Conservation (phyloP, 2,888 invertebrate species). For the Metellina segmentata region DNA sequence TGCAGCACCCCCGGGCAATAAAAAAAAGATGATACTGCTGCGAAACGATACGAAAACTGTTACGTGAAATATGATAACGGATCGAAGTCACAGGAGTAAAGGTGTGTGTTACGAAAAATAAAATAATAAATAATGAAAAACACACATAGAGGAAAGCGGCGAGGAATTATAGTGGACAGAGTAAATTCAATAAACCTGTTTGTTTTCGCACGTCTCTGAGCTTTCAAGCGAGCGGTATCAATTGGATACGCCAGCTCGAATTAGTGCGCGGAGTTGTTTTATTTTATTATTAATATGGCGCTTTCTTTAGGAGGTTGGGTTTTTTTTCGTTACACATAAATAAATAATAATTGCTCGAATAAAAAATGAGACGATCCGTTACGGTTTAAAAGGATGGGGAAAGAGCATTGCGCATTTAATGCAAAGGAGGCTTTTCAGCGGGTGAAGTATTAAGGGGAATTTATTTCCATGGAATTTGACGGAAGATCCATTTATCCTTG, state of each 20-base stretch:
- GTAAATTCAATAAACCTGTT: slow-evolving; percentile 62
- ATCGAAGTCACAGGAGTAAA: slow-evolving; percentile 3
- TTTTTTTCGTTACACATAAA: background rate
- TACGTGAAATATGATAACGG: slow-evolving; percentile 70
- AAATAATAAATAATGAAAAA: slow-evolving; percentile 1
- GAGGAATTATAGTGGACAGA: background rate
- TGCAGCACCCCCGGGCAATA: slow-evolving; percentile 11
- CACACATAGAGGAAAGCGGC: background rate
- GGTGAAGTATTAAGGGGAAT: background rate
- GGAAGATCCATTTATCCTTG: background rate
- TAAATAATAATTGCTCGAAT: background rate
- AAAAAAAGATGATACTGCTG: slow-evolving; percentile 28
- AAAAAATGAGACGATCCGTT: background rate
- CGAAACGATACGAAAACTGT: slow-evolving; percentile 14
- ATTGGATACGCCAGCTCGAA: slow-evolving; percentile 22
- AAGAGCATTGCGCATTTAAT: too few relatives aligned
- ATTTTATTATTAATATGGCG: background rate
- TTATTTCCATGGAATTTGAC: background rate
- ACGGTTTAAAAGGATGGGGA: background rate
- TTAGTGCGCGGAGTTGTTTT: background rate
- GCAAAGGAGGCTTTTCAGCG: too few relatives aligned
- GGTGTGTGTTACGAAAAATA: background rate
- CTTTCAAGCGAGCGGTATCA: slow-evolving; percentile 23
- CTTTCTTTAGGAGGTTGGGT: background rate
- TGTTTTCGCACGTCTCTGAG: slow-evolving; percentile 45